phyloP scores from a whole-genome alignment of 2,888 invertebrate species.

The Buathra laborator region DNA sequence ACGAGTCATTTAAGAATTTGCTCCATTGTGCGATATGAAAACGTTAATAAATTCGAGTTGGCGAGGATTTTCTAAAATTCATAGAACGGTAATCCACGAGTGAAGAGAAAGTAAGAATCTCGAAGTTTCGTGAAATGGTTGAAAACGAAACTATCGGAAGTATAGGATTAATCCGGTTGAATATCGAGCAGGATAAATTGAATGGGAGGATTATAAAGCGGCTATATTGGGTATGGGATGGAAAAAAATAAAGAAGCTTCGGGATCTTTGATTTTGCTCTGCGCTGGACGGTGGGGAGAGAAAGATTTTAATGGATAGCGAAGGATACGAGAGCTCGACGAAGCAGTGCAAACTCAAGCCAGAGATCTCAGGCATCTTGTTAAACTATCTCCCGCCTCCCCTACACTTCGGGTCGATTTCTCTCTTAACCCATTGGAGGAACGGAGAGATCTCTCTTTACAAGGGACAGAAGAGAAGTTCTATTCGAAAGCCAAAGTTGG shows the following conservation, averaged over 20 bases:
- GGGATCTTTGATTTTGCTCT: neutral
- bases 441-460: neutral
- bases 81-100: neutral
- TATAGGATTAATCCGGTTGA: slow-evolving; percentile 25
- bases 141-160: slow-evolving; percentile 16
- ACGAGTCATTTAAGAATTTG: too few species aligned
- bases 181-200: slow-evolving; percentile 39
- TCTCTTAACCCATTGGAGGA: neutral
- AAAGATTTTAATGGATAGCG: neutral
- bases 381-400: neutral
- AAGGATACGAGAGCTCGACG: slow-evolving; percentile 4
- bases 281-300: neutral
- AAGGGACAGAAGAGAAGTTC: slow-evolving; percentile 31
- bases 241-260: neutral
- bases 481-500: slow-evolving; percentile 54
- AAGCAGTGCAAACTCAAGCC: neutral
- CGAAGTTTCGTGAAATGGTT: neutral
- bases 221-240: neutral
- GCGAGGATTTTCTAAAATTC: too few species aligned
- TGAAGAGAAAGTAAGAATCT: neutral
- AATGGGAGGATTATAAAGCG: slow-evolving; percentile 17
- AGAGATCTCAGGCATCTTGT: slow-evolving; percentile 7
- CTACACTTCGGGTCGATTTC: neutral
- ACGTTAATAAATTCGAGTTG: too few species aligned
- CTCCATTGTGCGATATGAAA: too few species aligned